Base-by-base conservation (phyloP, 2,888 invertebrate genomes). In the Gari tellinella region DNA sequence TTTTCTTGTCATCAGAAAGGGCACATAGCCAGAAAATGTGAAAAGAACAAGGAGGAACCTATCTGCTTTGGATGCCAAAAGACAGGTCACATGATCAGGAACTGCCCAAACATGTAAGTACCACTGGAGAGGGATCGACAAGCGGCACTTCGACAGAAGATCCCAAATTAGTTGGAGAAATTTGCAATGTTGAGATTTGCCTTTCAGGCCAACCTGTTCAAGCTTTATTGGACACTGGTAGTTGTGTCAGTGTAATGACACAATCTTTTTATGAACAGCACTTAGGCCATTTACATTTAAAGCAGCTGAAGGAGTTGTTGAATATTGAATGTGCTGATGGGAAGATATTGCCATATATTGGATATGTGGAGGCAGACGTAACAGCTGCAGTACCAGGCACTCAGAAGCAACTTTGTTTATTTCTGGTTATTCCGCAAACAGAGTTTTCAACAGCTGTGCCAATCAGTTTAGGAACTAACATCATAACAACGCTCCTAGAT, bases 391-490 rank as follows among this genome's bases (percentile, higher is more conserved):
- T 66, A 15, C 66, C 66, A 19, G 43, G 37, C 1, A n/a, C 51
- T 15, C 19, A 26, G 10, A 8, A 5, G 5, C 12, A 23, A 1
- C 1, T 25, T n/a, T 58, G 58, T 45, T 37, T 66, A 23, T 52
- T 67, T 40, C 15, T 60, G 1, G 21, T 67, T 2, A 53, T 46
- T 46, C 60, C 60, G 19, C 60, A 53, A 4, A 60, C 65, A 10
- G 26, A 37, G 0, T 75, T 63, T 53, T 63, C 56, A 17, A 25
- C 12, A 4, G 64, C 43, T 2, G 63, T 68, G 17, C 75, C 69
- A 25, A 45, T 80, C 0, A 52, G 75, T 7, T 25, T 80, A n/a
- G 80, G 75, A 15, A 80, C 72, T 14, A 80, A 80, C 43, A 52
- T 72, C 12, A 23, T 80, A 2, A 14, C 68, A 10, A 51, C 41